Percentiles rank a stretch among this genome's conserved stretches.
phyloP scores from a whole-genome alignment of 2,888 invertebrate species.

The Calliphora vomitoria region DNA sequence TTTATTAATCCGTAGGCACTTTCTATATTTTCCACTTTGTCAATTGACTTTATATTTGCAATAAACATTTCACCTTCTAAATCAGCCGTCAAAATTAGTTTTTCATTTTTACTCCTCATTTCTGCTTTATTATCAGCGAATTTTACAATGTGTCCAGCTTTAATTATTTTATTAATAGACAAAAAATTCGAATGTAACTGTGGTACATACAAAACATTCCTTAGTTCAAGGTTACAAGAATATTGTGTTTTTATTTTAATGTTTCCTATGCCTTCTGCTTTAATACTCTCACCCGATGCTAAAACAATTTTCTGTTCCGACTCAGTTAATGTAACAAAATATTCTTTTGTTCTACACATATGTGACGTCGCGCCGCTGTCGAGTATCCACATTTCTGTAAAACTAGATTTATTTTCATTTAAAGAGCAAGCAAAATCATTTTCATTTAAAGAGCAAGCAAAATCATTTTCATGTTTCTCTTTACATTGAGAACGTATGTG shows the following conservation, averaged over 20 bases:
- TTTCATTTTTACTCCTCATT: slow-evolving; percentile 8
- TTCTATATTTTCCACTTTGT: slow-evolving; percentile 10
- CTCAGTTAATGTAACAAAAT: background rate
- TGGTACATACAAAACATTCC: slow-evolving; percentile 22
- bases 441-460: slow-evolving; percentile 37
- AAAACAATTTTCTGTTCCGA: background rate
- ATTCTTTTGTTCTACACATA: slow-evolving; percentile 49
- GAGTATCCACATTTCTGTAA: slow-evolving; percentile 32
- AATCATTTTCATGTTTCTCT: slow-evolving; percentile 23
- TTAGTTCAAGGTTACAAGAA: slow-evolving; percentile 10
- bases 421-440: slow-evolving; percentile 34
- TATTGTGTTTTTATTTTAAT: slow-evolving; percentile 19
- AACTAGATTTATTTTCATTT: background rate
- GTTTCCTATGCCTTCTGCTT: slow-evolving; percentile 43
- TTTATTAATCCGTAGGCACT: slow-evolving; percentile 15
- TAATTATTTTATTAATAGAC: slow-evolving; percentile 42
- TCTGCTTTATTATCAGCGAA: slow-evolving; percentile 23
- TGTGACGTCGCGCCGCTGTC: slow-evolving; percentile 66
- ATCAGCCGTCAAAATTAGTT: slow-evolving; percentile 34
- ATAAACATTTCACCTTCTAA: slow-evolving; percentile 39
- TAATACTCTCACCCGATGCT: slow-evolving; percentile 52
- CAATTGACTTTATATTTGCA: slow-evolving; percentile 21
- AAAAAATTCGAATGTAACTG: slow-evolving; percentile 45
- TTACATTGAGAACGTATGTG: slow-evolving; percentile 46
- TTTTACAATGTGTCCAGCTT: slow-evolving; percentile 39